Evolutionary conservation across 2,888 invertebrate genomes (phyloP).

Genomic region (Chrysopilus asiliformis): DNA sequence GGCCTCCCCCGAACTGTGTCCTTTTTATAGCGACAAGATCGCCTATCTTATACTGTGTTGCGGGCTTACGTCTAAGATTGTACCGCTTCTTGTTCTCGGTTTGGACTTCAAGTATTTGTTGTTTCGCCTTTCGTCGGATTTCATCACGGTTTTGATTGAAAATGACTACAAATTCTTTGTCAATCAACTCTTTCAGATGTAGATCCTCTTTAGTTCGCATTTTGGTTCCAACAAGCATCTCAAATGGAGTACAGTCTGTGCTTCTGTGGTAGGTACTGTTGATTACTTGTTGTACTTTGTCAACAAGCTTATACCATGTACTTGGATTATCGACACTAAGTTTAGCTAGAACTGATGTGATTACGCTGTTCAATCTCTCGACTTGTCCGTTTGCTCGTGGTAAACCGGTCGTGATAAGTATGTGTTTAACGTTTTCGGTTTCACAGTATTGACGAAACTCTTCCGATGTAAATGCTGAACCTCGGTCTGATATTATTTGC

Average conservation of each 20-base stretch:
- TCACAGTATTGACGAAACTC: conserved; percentile 4
- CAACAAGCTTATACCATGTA: conserved; percentile 11
- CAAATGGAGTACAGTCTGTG: conserved; percentile 11
- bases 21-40: conserved; percentile 10
- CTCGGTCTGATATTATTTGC: neutral
- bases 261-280: conserved; percentile 12
- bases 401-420: neutral
- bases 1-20: conserved; percentile 9
- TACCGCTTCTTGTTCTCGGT: neutral
- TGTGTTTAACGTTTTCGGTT: neutral
- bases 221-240: conserved; percentile 11
- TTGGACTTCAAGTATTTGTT: conserved; percentile 14
- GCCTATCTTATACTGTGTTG: conserved; percentile 6
- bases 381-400: neutral
- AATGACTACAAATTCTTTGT: conserved; percentile 7
- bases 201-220: conserved; percentile 12
- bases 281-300: conserved; percentile 6
- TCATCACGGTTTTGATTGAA: conserved; percentile 8
- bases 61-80: neutral
- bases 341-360: neutral
- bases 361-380: neutral
- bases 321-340: conserved; percentile 6
- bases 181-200: conserved; percentile 8
- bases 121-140: conserved; percentile 10
- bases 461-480: neutral